A percentile compares a stretch with the other conserved stretches of the same genome.
Conservation (phyloP, 2,797 vertebrate species). For the Pogonophryne albipinna region DNA sequence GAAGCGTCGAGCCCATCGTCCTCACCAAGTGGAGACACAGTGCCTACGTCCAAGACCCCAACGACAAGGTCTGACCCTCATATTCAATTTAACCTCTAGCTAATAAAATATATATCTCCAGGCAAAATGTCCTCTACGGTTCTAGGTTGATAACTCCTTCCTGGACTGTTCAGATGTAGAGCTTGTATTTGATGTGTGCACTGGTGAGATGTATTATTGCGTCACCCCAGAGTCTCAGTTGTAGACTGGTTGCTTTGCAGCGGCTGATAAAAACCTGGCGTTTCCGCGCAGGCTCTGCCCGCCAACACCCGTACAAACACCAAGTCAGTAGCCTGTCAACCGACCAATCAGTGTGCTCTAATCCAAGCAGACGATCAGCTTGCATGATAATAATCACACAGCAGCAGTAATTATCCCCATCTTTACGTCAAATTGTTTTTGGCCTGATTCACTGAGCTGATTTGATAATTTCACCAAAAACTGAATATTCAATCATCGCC, state of each 20-base stretch:
- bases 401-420: background rate
- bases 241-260: constrained; percentile 72
- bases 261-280: constrained; percentile 67
- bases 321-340: constrained; percentile 78
- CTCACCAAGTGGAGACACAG: constrained; percentile 98
- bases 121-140: too few species aligned
- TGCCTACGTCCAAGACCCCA: constrained; percentile 89
- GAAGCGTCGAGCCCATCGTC: constrained; percentile 92
- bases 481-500: too few species aligned
- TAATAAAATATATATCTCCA: background rate
- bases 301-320: constrained; percentile 67
- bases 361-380: constrained; percentile 42
- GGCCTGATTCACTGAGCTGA: constrained; percentile 24
- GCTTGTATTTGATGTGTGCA: constrained; percentile 5
- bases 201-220: background rate
- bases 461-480: background rate
- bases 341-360: constrained; percentile 17
- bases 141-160: too few species aligned
- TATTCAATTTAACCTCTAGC: background rate
- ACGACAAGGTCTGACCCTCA: constrained; percentile 88
- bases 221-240: constrained; percentile 44
- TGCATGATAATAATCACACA: constrained; percentile 50
- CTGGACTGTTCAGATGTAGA: constrained; percentile 23
- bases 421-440: background rate
- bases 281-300: constrained; percentile 71